Evolutionary conservation across 2,888 invertebrate species (phyloP), one percentile per base, ranked within the genome.

Genomic region (Cinara cedri): DNA sequence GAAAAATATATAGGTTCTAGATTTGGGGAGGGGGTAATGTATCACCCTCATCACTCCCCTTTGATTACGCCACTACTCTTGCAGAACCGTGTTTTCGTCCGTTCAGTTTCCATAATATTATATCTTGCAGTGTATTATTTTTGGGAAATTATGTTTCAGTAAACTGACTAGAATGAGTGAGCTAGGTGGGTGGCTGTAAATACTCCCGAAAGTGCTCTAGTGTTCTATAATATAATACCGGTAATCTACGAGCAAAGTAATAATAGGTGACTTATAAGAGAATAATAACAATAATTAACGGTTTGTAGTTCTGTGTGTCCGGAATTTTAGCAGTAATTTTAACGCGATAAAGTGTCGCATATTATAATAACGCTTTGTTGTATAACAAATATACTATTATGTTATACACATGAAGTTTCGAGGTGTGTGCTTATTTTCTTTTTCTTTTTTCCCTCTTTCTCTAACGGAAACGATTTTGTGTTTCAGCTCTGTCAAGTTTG

Each of bases 401-500:
- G n/a, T n/a, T n/a, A 34, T 34, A 34, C 6, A 34, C 34, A 6
- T 6, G 34, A 34, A 34, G 34, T 34, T 34, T 6, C 34, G 6
- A 34, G 34, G 34, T 34, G 34, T 34, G 34, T 34, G 34, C 6
- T 3, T 34, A 4, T 34, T 34, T 6, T 34, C 34, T 34, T 34
- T 34, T 34, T 34, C 6, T 34, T 34, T 34, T 34, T 34, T 34
- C 6, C 6, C 6, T 34, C 6, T 34, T 34, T 34, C 3, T 34
- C 34, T 34, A 34, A 62, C 49, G 11, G 19, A 66, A 16, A 42
- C 10, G 14, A 51, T 65, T 75, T 54, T 87, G 4, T 78, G 86
- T 87, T 87, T 84, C 86, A 87, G 87, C 87, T 83, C 85, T 87
- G 84, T 86, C 87, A 83, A 87, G 87, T 84, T 85, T 87, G 85